These are phyloP conservation scores for Dipodomys spectabilis DNA, from an alignment of 2,113 vertebrate species.

Conservation along the genomic window DNA sequence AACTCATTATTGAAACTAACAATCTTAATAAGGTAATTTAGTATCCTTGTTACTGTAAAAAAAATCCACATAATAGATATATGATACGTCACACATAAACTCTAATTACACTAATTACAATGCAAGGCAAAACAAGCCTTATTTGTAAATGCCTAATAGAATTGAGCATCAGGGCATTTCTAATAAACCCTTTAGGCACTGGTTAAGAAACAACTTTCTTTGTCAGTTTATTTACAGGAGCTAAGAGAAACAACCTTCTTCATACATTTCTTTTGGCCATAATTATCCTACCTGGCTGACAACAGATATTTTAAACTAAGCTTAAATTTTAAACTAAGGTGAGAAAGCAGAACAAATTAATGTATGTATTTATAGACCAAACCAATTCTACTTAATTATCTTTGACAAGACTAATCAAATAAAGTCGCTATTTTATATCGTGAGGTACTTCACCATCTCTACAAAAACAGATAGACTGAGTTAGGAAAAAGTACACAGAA, in stretches of 20 bases:
- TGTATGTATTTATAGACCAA: constrained; percentile 55
- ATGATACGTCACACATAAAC: constrained; percentile 69
- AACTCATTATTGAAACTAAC: constrained; percentile 65
- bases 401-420: constrained; percentile 64
- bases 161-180: constrained; percentile 59
- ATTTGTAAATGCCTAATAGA: constrained; percentile 70
- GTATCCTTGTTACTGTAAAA: constrained; percentile 65
- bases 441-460: constrained; percentile 5
- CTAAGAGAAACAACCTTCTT: constrained; percentile 28
- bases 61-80: constrained; percentile 62
- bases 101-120: constrained; percentile 78
- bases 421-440: constrained; percentile 57
- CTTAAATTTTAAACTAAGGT: constrained; percentile 46
- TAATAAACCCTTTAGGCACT: constrained; percentile 45
- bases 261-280: background rate
- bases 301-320: constrained; percentile 54
- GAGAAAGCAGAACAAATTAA: constrained; percentile 39
- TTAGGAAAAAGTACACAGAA: background rate
- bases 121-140: constrained; percentile 68
- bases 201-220: constrained; percentile 53
- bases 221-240: constrained; percentile 61
- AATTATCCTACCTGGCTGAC: constrained; percentile 19
- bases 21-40: constrained; percentile 64
- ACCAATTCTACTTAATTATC: constrained; percentile 66
- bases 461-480: constrained; percentile 14